Percentiles rank a stretch among this genome's conserved stretches.
These are phyloP conservation scores for Aurelia sp. DNA, from an alignment of 30 jellyfish, hydroid and myxozoan genomes.

Conservation along the genomic window DNA sequence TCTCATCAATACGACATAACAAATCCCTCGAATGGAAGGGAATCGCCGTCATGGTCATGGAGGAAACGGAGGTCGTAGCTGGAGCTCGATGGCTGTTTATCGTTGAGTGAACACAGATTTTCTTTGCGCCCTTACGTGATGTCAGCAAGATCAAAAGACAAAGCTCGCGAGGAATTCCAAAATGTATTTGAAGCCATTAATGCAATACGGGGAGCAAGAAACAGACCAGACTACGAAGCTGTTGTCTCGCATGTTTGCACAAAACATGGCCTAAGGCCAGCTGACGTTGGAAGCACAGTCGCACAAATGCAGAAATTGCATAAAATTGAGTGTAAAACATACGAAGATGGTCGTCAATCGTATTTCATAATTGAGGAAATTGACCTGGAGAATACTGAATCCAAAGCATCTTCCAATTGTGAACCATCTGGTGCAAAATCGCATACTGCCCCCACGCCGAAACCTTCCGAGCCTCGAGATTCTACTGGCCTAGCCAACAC, in stretches of 20 bases:
- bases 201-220: neutral
- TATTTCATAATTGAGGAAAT: neutral
- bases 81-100: too few relatives aligned
- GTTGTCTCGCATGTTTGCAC: conserved; percentile 3
- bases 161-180: neutral
- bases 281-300: conserved; percentile 10
- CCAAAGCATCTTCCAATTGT: neutral
- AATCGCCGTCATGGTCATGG: too few relatives aligned
- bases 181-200: neutral
- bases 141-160: conserved; percentile 4
- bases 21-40: too few relatives aligned
- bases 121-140: too few relatives aligned
- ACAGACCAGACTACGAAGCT: neutral
- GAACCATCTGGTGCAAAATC: neutral
- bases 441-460: conserved; percentile 21
- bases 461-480: neutral
- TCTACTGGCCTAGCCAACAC: too few relatives aligned
- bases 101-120: too few relatives aligned
- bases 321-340: neutral
- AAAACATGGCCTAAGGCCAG: conserved; percentile 11
- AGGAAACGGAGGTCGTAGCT: too few relatives aligned
- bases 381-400: neutral
- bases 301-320: neutral
- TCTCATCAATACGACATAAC: too few relatives aligned
- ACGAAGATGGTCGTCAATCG: conserved; percentile 11